Evolutionary conservation across 1,140 invertebrate species (phyloP), one percentile per base, ranked within the genome.

Genomic region (Drosophila murphyi): DNA sequence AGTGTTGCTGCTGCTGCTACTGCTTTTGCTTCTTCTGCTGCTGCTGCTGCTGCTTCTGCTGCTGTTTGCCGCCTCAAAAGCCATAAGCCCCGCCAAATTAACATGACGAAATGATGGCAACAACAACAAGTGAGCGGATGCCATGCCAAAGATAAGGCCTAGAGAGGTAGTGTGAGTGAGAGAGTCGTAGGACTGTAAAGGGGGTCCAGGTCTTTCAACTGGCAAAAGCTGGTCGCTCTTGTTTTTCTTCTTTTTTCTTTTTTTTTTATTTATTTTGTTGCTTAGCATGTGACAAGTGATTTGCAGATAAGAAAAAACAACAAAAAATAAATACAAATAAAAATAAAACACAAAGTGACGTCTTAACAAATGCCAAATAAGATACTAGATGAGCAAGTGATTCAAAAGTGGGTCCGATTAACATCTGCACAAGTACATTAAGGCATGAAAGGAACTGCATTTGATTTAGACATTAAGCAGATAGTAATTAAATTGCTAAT

Each of bases 51-150:
- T 43, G 48, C 47, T 60, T 43, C 43, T 72, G 71, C 50, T 68
- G 71, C 72, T 41, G 64, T 73, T 68, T 70, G 65, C 20, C 65
- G 57, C 65, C 65, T 74, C 65, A 88, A 86, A 86, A 86, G 79
- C 82, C 82, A 86, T 82, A 88, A 86, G 82, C 82, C 76, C 70
- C 76, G 83, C 57, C 82, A 86, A 86, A 86, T 86, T 86, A 86
- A 88, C 82, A 86, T 88, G 79, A 74, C 83, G 79, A 86, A 86
- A 88, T 88, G 86, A 82, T 86, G 82, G 86, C 82, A 78, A 87
- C 85, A 86, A 76, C 54, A 77, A 64, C 68, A 80, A 60, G 4
- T 60, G 57, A 48, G 31, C 47, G 57, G 57, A 60, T 60, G 57
- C 31, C 57, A 47, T 12, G 43, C 57, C 20, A 48, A 35, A 60